Base-by-base conservation (phyloP, 2,888 invertebrate genomes). In the Oxyscelio sp. region DNA sequence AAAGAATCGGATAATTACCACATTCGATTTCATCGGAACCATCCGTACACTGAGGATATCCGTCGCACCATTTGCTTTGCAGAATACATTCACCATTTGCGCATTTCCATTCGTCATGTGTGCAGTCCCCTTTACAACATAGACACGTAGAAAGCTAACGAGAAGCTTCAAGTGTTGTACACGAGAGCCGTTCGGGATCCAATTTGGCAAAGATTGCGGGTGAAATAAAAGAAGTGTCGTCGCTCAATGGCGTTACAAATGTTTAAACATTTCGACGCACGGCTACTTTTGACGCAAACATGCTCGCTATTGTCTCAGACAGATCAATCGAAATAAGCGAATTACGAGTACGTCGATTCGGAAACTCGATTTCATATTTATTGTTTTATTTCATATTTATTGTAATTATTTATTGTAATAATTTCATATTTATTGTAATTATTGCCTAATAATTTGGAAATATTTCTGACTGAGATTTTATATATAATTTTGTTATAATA, bases 41-140 rank as follows among this genome's bases (percentile, higher is more conserved):
- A 90, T 96, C 95, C 58, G 93, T 92, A 92, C 96, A 96, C 91
- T 96, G 96, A 31, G 86, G 71, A 15, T 94, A 93, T n/a, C 95
- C 94, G 92, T 97, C 95, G 92, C 97, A 97, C 21, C 95, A 94
- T 50, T 93, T 93, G 19, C 87, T 90, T 11, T 90, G 89, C 6
- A 95, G 94, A 65, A 97, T 95, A 92, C 97, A 97, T 31, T 95
- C 95, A 2, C 95, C 95, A 85, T 94, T 94, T 85, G 95, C 94
- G 88, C 96, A 96, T n/a, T 94, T 93, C 88, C 94, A 91, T 87
- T 95, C 93, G 54, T 90, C 89, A 84, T 89, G 90, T 65, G 88
- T 87, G 88, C 92, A 92, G 85, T 87, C 56, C 73, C 91, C 93
- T 92, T 91, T 85, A 83, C 87, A 83, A 87, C 70, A 90, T 83